These are phyloP conservation scores for Amorpha juglandis DNA, from an alignment of 2,888 invertebrate genomes.

Conservation along the genomic window DNA sequence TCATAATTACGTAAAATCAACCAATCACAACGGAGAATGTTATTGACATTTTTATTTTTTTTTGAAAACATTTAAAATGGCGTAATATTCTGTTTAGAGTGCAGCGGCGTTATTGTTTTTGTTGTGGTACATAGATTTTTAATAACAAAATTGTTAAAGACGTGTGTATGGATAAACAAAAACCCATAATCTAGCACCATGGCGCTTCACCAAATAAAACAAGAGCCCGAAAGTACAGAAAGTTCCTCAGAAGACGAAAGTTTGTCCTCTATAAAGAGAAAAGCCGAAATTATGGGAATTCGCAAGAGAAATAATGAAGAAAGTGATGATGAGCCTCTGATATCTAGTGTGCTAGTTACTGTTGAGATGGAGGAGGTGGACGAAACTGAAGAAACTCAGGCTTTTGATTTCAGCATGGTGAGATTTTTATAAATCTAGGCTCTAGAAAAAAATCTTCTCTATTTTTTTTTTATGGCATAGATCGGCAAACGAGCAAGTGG, in stretches of 20 bases:
- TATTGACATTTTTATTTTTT: constrained; percentile 15
- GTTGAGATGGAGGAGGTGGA: constrained; percentile 51
- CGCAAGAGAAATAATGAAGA: constrained; percentile 29
- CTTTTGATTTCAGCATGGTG: constrained; percentile 45
- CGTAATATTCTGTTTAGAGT: constrained; percentile 32
- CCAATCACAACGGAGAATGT: constrained; percentile 8
- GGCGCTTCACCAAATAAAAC: constrained; percentile 38
- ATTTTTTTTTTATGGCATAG: no score
- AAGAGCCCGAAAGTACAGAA: constrained; percentile 39
- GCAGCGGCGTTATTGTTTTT: constrained; percentile 23
- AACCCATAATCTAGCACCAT: constrained; percentile 32
- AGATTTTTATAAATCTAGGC: not conserved
- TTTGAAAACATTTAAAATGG: constrained; percentile 45
- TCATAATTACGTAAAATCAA: not conserved
- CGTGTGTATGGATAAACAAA: not conserved
- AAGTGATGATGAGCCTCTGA: constrained; percentile 44
- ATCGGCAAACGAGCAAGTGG: no score
- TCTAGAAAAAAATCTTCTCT: no score
- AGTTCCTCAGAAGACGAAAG: constrained; percentile 50
- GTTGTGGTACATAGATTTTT: constrained; percentile 13
- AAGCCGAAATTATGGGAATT: constrained; percentile 36
- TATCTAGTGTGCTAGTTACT: constrained; percentile 42
- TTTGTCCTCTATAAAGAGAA: constrained; percentile 44
- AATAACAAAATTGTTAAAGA: not conserved
- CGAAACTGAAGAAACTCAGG: constrained; percentile 40